A percentile compares a stretch with the other conserved stretches of the same genome.
phyloP scores from a whole-genome alignment of 2,797 vertebrate genomes.

The Hafferia zeledoni region DNA sequence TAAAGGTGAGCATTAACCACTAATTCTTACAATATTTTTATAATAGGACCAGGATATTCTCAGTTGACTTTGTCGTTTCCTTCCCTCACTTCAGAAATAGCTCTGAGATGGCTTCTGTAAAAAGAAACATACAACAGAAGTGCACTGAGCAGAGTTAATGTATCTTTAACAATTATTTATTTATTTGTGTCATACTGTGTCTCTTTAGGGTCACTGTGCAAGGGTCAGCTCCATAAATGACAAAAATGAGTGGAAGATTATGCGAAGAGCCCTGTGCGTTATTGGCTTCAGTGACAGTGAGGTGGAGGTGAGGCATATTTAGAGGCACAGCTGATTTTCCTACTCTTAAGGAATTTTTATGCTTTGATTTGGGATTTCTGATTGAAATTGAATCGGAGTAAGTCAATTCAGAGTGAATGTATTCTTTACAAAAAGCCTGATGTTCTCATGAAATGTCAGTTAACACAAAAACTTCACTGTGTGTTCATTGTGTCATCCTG shows the following conservation, averaged over 20 bases:
- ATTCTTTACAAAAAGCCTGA: neutral
- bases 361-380: neutral
- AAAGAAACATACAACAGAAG: neutral
- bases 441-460: neutral
- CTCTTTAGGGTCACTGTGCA: slow-evolving; percentile 92
- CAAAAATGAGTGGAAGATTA: slow-evolving; percentile 94
- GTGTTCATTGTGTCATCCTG: neutral
- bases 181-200: neutral
- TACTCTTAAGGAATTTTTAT: neutral
- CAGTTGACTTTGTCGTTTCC: neutral
- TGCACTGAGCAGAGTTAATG: neutral
- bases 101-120: neutral
- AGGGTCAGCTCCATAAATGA: slow-evolving; percentile 98
- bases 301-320: slow-evolving; percentile 85
- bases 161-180: neutral
- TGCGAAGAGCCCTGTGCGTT: slow-evolving; percentile 88
- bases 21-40: accelerated
- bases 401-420: neutral
- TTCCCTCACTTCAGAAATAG: neutral
- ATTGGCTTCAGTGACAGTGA: slow-evolving; percentile 92
- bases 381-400: neutral
- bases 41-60: accelerated
- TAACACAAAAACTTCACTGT: neutral
- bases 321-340: neutral
- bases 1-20: slow-evolving; percentile 82